Evolutionary conservation across 1,140 invertebrate genomes (phyloP), one percentile per base, ranked within the genome.

Genomic region (Drosophila sproati): DNA sequence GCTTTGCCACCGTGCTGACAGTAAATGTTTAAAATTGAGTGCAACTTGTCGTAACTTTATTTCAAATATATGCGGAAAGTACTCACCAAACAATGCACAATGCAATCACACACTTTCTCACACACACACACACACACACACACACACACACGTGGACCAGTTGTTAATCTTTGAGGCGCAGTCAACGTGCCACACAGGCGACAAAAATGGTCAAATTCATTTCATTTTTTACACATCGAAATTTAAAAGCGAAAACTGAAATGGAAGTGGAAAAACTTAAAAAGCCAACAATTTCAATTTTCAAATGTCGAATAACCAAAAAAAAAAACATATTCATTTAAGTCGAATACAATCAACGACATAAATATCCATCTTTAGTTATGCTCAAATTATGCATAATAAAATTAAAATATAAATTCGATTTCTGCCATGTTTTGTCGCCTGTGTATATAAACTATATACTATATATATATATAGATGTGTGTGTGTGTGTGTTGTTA

Each of bases 11-110:
- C 51, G 34, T 68, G 74, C 77, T 88, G 85, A 88, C 85, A 88
- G 85, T 88, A 88, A 88, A 88, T 88, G 85, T 78, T 88, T 85
- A 88, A 88, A 88, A 88, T 88, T 90, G 86, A 88, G 85, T 89
- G 85, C 85, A 88, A 88, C 85, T 88, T 85, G 85, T 88, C 85
- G 85, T 88, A 88, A 88, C 85, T 88, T 88, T 88, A 88, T 88
- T 88, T 88, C 81, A 88, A 89, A 88, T 88, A 88, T 89, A 88
- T 89, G 83, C 83, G 83, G 83, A 83, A 88, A 89, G 83, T 85
- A 88, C 83, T 83, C 89, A 88, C 83, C 83, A 88, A 80, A 89
- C 85, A 89, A 81, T 81, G 85, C 83, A 88, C 71, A 80, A 69
- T 69, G 71, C 64, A 32, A 43, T 39, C 77, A 67, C 20, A 20